Conservation (phyloP, 1,140 invertebrate genomes). For the Brachionus manjavacas region DNA sequence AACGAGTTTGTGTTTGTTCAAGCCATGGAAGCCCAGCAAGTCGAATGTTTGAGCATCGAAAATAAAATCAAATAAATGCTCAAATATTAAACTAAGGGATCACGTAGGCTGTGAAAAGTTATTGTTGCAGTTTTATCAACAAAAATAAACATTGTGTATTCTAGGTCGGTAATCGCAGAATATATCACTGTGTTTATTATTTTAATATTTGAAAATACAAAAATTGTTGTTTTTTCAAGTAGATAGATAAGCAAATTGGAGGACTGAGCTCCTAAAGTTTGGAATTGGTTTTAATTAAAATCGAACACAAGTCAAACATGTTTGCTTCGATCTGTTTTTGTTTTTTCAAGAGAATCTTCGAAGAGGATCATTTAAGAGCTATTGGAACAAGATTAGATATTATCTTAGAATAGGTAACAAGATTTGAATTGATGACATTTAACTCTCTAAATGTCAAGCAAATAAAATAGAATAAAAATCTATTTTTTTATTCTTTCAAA, state of each 20-base stretch:
- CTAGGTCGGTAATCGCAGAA: constrained; percentile 22
- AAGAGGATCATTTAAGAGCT: constrained; percentile 15
- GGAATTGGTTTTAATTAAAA: constrained; percentile 34
- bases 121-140: not conserved
- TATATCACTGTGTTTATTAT: constrained; percentile 29
- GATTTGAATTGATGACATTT: constrained; percentile 14
- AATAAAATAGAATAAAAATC: not conserved
- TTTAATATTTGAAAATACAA: constrained; percentile 2
- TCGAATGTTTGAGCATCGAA: not conserved
- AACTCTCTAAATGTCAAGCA: not conserved
- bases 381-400: constrained; percentile 18
- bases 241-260: not conserved
- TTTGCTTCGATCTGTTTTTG: not conserved
- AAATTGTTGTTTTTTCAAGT: not conserved
- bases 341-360: not conserved
- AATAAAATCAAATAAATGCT: not conserved
- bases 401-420: constrained; percentile 26
- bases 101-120: not conserved
- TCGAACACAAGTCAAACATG: not conserved
- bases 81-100: not conserved
- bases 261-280: constrained; percentile 23
- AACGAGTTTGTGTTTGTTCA: not conserved
- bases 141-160: constrained; percentile 24
- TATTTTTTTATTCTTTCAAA: not conserved
- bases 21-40: not conserved